phyloP scores from a whole-genome alignment of 2,797 vertebrate genomes.

The Syncerus caffer region DNA sequence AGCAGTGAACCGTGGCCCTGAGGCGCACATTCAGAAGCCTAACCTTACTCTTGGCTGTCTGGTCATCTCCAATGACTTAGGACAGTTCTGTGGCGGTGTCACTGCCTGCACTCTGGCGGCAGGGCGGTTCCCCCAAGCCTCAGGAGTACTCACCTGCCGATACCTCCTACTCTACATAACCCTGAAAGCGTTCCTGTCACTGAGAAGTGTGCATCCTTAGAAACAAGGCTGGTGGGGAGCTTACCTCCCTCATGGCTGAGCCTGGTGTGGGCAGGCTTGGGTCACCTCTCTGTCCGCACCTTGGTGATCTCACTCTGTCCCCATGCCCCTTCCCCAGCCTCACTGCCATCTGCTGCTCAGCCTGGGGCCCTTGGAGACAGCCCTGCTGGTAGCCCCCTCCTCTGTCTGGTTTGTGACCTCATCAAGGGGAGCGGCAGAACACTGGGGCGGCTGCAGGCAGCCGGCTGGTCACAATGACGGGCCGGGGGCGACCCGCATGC shows the following conservation, averaged over 20 bases:
- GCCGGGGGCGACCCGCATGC: background rate
- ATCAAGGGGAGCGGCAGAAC: slow-evolving; percentile 54
- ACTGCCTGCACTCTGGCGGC: accelerated
- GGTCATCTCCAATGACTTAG: background rate
- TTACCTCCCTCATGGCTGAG: background rate
- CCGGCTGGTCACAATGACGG: slow-evolving; percentile 56
- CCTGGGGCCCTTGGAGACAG: background rate
- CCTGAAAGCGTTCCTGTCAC: accelerated
- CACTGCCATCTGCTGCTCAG: background rate
- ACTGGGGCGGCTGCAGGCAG: background rate
- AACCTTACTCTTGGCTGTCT: background rate
- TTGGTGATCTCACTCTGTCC: background rate
- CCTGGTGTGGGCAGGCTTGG: background rate
- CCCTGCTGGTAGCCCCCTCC: background rate
- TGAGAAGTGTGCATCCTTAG: background rate
- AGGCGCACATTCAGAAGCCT: background rate
- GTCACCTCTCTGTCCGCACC: background rate
- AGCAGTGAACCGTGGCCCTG: background rate
- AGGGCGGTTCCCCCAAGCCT: accelerated
- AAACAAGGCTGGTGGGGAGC: accelerated
- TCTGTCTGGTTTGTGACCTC: slow-evolving; percentile 65
- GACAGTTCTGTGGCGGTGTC: background rate
- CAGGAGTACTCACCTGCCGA: accelerated
- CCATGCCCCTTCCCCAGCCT: background rate
- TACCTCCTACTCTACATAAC: accelerated